Percentiles rank a stretch among this genome's conserved stretches.
These are phyloP conservation scores for Pseudorhiza aurosa DNA, from an alignment of 30 jellyfish, hydroid and myxozoan species.

Conservation along the genomic window DNA sequence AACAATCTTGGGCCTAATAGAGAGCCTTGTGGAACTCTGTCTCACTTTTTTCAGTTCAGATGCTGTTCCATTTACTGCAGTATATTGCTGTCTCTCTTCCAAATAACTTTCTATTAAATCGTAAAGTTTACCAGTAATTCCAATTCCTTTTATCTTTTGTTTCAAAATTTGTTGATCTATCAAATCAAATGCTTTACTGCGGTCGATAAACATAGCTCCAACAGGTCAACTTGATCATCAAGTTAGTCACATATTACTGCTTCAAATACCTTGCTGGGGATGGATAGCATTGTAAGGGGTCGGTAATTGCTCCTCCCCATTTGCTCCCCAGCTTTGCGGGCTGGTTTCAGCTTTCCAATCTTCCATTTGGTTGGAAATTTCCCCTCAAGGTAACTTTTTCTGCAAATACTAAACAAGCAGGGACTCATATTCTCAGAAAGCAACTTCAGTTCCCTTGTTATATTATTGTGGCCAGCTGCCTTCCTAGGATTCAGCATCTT, in stretches of 20 bases:
- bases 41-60: slow-evolving; percentile 21
- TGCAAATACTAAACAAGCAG: slow-evolving; percentile 6
- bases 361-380: slow-evolving; percentile 22
- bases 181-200: slow-evolving; percentile 11
- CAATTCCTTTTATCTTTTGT: slow-evolving; percentile 1
- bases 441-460: slow-evolving; percentile 15
- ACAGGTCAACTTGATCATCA: slow-evolving; percentile 41
- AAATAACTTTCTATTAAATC: slow-evolving; percentile 17
- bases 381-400: slow-evolving; percentile 13
- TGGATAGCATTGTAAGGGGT: slow-evolving; percentile 68
- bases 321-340: slow-evolving; percentile 15
- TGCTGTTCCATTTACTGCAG: slow-evolving; percentile 6
- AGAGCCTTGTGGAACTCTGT: slow-evolving; percentile 73
- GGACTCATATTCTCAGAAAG: slow-evolving; percentile 15
- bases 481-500: slow-evolving; percentile 8
- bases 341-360: slow-evolving; percentile 47
- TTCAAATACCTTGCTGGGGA: slow-evolving; percentile 67
- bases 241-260: slow-evolving; percentile 37
- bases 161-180: slow-evolving; percentile 5
- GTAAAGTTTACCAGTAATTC: slow-evolving; percentile 11
- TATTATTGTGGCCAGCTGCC: slow-evolving; percentile 15
- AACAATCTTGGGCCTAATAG: slow-evolving; percentile 50
- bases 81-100: slow-evolving; percentile 21
- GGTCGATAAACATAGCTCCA: slow-evolving; percentile 10
- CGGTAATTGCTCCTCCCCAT: slow-evolving; percentile 51